Base-by-base conservation (phyloP, 2,888 invertebrate genomes). In the Ichneumoninae sp. region DNA sequence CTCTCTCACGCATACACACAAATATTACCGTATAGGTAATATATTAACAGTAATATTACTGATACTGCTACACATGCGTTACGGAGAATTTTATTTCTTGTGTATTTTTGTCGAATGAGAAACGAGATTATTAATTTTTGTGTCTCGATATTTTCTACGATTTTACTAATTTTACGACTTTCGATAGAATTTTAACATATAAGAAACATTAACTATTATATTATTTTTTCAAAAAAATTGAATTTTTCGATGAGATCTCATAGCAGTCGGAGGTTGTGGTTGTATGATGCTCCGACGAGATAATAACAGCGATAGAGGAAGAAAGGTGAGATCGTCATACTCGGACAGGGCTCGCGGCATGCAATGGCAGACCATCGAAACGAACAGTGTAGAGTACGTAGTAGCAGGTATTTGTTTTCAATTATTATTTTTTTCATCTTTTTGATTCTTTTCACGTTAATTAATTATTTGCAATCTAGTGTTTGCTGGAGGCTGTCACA, bases 321-420 rank as follows among this genome's bases (percentile, higher is more conserved):
- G 30, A 75, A 40, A 66, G 36, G 66, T 47, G 69, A 74, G 87
- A 89, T 92, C 90, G 90, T 90, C 92, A 89, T 91, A 91, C 92
- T 92, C 91, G 91, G 90, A 88, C 90, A 89, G 87, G 88, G 89
- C 88, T 90, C 88, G 88, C 85, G 86, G 89, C 93, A 93, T 93
- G 93, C 93, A 93, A 89, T 90, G 89, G 89, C 90, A 91, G 90
- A 91, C 91, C 91, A 92, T 91, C 89, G 88, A 90, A 91, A 90
- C 89, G 89, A 89, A 89, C 88, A 89, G 89, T 91, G 90, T 91
- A 77, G 50, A 77, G 52, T 75, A 79, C 86, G 74, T 82, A 84
- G 81, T 75, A 71, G 81, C 73, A 79, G 70, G 75, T 87, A 81
- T 81, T 57, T 68, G 33, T 36, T 22, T 19, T 60, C 50, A 47